phyloP scores from a whole-genome alignment of 2,888 invertebrate species.

The Clusia tigrina region DNA sequence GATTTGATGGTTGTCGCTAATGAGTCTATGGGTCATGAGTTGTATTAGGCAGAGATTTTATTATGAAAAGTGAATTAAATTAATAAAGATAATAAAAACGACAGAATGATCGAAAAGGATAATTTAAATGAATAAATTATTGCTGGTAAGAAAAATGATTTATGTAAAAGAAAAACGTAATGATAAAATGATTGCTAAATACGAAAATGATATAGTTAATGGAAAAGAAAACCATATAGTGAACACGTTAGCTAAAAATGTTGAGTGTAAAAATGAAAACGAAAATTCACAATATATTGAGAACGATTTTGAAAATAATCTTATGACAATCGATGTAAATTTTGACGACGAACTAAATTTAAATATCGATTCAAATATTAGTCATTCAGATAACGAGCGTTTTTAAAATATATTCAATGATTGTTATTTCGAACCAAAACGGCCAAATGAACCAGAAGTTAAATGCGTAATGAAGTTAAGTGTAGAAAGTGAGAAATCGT shows the following conservation, averaged over 20 bases:
- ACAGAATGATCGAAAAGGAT: no score
- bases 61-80: no score
- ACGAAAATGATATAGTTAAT: neutral
- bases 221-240: neutral
- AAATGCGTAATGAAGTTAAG: conserved; percentile 19
- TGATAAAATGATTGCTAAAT: neutral
- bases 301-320: neutral
- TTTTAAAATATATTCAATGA: neutral
- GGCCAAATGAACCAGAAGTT: conserved; percentile 14
- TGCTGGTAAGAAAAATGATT: no score
- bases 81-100: no score
- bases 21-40: no score
- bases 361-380: neutral
- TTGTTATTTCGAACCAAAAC: conserved; percentile 1
- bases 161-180: neutral
- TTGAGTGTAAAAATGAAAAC: neutral
- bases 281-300: neutral
- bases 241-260: neutral
- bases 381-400: neutral
- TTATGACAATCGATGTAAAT: neutral
- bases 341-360: neutral
- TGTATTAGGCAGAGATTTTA: no score
- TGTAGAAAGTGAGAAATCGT: conserved; percentile 23
- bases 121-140: no score
- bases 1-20: no score